These are phyloP conservation scores for Zaprionus capensis DNA, from an alignment of 1,140 invertebrate genomes.

Conservation along the genomic window DNA sequence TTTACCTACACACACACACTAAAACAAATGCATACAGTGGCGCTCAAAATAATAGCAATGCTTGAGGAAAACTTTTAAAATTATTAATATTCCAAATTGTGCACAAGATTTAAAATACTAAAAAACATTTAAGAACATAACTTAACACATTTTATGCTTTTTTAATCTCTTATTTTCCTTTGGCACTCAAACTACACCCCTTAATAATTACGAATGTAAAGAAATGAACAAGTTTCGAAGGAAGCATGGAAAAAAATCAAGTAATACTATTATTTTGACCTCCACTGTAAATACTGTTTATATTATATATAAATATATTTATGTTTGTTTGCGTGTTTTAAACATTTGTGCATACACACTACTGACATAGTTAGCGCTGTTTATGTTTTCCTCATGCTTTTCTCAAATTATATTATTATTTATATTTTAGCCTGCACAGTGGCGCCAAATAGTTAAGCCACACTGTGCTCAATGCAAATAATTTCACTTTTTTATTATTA, in stretches of 20 bases:
- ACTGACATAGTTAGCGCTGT: constrained; percentile 68
- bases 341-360: constrained; percentile 77
- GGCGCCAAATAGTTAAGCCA: constrained; percentile 24
- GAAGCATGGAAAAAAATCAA: too few species aligned
- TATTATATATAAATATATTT: constrained; percentile 26
- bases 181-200: too few species aligned
- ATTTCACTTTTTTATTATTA: constrained; percentile 54
- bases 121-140: too few species aligned
- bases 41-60: too few species aligned
- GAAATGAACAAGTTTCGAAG: too few species aligned
- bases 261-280: too few species aligned
- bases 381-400: constrained; percentile 12
- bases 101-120: too few species aligned
- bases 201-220: too few species aligned
- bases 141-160: too few species aligned
- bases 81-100: too few species aligned
- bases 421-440: constrained; percentile 47
- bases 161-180: too few species aligned
- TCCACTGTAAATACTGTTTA: not conserved
- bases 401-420: constrained; percentile 5
- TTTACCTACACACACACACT: not conserved
- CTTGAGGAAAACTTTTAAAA: too few species aligned
- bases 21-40: not conserved
- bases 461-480: constrained; percentile 5
- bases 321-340: constrained; percentile 28